Evolutionary conservation across 2,797 vertebrate genomes (phyloP).

Genomic region (Esox lucius): DNA sequence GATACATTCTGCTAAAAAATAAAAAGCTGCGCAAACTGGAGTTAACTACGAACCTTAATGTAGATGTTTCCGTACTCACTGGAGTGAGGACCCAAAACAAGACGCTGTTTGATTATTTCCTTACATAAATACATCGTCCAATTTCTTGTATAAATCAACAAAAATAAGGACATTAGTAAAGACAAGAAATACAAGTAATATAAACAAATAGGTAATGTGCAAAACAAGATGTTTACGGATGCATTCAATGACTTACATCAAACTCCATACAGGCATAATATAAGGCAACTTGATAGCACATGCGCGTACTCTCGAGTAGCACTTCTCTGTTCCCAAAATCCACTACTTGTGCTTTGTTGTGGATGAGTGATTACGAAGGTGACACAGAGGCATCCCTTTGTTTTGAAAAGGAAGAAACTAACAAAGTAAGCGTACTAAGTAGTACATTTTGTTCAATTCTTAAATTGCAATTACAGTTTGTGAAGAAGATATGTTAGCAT

Average conservation of each 20-base stretch:
- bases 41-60: neutral
- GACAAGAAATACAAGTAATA: neutral
- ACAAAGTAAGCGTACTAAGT: constrained; percentile 56
- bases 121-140: neutral
- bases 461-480: neutral
- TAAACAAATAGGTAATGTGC: neutral
- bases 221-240: neutral
- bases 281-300: constrained; percentile 4
- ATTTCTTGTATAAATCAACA: neutral
- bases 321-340: too few relatives aligned
- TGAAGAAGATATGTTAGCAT: neutral
- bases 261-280: constrained; percentile 48
- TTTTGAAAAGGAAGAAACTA: constrained; percentile 38
- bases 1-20: neutral
- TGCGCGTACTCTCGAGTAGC: neutral
- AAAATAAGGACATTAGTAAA: neutral
- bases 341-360: neutral
- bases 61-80: neutral
- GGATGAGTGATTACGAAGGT: constrained; percentile 43
- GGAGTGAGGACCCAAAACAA: constrained; percentile 46
- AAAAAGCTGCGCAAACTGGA: neutral
- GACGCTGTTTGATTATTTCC: neutral
- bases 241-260: neutral
- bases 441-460: constrained; percentile 55
- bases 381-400: constrained; percentile 48